Evolutionary conservation across 2,888 invertebrate genomes (phyloP).

Genomic region (Ophion slaviceki): DNA sequence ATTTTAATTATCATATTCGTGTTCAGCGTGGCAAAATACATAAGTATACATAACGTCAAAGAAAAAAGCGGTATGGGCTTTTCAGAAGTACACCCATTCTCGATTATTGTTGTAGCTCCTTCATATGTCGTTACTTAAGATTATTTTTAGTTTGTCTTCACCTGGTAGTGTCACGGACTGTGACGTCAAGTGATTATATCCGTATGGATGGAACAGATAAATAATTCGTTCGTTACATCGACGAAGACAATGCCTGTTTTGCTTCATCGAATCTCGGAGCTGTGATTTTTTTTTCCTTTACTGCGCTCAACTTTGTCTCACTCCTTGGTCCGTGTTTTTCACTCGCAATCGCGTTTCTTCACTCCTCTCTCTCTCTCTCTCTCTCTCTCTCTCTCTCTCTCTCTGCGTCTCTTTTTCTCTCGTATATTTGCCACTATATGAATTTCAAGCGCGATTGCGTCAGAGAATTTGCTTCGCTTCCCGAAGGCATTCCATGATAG

Average conservation of each 20-base stretch:
- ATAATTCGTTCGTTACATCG: conserved; percentile 6
- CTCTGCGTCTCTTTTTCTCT: not conserved
- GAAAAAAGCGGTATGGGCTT: no score
- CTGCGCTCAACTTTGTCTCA: conserved; percentile 4
- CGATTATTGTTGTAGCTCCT: no score
- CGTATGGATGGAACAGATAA: no score
- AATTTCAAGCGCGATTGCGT: conserved; percentile 57
- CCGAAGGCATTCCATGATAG: conserved; percentile 57
- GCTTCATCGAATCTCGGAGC: conserved; percentile 17
- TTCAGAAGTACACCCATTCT: not conserved
- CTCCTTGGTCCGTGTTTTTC: not conserved
- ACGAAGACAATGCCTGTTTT: conserved; percentile 1
- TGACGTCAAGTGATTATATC: no score
- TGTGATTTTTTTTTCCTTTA: conserved; percentile 8
- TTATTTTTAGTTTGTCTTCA: no score
- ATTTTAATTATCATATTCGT: no score
- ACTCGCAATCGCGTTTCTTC: conserved; percentile 26
- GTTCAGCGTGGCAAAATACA: no score
- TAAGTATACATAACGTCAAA: no score
- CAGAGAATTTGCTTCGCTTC: conserved; percentile 60
- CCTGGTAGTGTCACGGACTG: no score
- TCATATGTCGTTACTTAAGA: no score
- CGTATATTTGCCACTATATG: conserved; percentile 37
- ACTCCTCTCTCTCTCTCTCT: not conserved
- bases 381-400: not conserved